phyloP scores from a whole-genome alignment of 2,888 invertebrate species.

The Abscondita cerata region DNA sequence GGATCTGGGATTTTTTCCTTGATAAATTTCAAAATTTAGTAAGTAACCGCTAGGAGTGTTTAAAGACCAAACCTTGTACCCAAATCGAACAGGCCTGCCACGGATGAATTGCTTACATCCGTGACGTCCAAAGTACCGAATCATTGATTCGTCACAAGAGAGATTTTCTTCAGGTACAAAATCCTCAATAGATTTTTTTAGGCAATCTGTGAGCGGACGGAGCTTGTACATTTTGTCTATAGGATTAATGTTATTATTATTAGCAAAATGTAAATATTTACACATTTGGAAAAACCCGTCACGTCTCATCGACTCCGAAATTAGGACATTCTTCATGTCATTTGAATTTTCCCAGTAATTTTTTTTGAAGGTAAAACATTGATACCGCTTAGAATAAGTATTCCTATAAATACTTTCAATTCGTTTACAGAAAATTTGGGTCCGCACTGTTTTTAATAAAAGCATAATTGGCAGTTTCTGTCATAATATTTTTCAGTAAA shows the following conservation, averaged over 20 bases:
- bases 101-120: conserved; percentile 10
- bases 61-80: neutral
- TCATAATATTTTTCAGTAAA: neutral
- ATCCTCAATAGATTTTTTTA: conserved; percentile 13
- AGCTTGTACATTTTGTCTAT: conserved; percentile 37
- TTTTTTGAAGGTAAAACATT: too few relatives aligned
- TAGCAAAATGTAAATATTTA: conserved; percentile 29
- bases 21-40: conserved; percentile 4
- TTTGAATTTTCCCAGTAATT: conserved; percentile 31
- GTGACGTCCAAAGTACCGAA: conserved; percentile 5
- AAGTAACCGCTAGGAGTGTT: neutral
- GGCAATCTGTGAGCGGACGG: conserved; percentile 19
- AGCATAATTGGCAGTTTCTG: conserved; percentile 13
- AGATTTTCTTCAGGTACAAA: conserved; percentile 4
- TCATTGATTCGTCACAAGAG: conserved; percentile 3
- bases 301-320: conserved; percentile 1
- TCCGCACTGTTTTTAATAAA: conserved; percentile 1
- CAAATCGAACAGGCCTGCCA: neutral
- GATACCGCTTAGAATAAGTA: too few relatives aligned
- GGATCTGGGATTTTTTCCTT: neutral
- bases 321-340: conserved; percentile 31
- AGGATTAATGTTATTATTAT: conserved; percentile 19
- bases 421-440: conserved; percentile 5
- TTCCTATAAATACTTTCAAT: conserved; percentile 35
- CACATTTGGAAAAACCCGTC: conserved; percentile 35